Evolutionary conservation across 2,797 vertebrate genomes (phyloP).

Genomic region (Spinibarbus caldwelli): DNA sequence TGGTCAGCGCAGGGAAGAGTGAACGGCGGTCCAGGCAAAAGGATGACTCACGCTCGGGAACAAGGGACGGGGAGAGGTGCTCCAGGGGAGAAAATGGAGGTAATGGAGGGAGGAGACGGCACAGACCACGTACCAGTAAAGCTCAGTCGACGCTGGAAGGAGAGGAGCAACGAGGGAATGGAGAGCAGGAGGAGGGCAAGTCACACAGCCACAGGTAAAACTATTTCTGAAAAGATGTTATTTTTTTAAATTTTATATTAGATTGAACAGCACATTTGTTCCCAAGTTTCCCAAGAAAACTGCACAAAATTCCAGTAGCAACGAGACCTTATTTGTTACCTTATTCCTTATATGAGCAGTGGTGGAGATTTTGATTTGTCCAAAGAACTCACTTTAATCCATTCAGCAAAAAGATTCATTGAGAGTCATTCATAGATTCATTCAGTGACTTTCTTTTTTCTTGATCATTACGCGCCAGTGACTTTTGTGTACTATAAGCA

Average conservation of each 20-base stretch:
- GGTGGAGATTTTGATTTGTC: background rate
- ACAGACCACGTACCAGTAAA: constrained; percentile 77
- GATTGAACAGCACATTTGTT: background rate
- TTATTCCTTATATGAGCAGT: background rate
- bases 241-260: background rate
- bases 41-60: constrained; percentile 74
- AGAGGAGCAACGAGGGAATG: constrained; percentile 72
- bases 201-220: constrained; percentile 79
- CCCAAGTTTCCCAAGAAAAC: background rate
- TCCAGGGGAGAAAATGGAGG: constrained; percentile 75
- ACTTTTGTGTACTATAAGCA: no score
- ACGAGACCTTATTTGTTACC: background rate
- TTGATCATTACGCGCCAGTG: background rate
- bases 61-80: constrained; percentile 77
- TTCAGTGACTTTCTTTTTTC: no score
- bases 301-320: background rate
- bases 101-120: constrained; percentile 78
- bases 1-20: constrained; percentile 64
- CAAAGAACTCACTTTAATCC: background rate
- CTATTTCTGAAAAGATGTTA: background rate
- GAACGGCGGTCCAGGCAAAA: constrained; percentile 84
- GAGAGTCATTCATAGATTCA: background rate
- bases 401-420: background rate
- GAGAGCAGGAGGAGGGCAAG: constrained; percentile 73
- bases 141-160: constrained; percentile 74